Percentiles rank a stretch among this genome's conserved stretches.
phyloP scores from a whole-genome alignment of 2,113 vertebrate genomes.

The Mormyrus iriodes region DNA sequence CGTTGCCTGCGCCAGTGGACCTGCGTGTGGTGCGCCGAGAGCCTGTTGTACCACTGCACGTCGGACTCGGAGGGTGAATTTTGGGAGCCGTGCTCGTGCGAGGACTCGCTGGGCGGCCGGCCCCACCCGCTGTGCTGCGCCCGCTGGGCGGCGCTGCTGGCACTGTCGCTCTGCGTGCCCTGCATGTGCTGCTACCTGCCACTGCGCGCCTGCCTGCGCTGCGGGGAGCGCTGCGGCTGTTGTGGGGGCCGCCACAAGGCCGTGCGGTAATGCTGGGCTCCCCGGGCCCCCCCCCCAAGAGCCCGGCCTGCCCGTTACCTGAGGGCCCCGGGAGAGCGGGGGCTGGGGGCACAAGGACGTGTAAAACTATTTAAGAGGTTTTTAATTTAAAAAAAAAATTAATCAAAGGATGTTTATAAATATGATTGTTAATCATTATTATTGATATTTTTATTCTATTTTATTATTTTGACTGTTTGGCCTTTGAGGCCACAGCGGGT shows the following conservation, averaged over 20 bases:
- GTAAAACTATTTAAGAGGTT: conserved; percentile 60
- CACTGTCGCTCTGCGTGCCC: conserved; percentile 80
- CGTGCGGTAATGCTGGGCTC: conserved; percentile 70
- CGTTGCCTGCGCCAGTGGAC: conserved; percentile 80
- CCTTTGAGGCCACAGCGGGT: conserved; percentile 41
- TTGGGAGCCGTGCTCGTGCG: conserved; percentile 88
- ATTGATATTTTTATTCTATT: conserved; percentile 65
- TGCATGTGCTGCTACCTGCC: conserved; percentile 94
- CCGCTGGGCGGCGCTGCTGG: conserved; percentile 80
- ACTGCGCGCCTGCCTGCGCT: conserved; percentile 81
- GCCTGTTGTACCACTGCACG: conserved; percentile 90
- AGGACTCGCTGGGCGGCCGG: conserved; percentile 67
- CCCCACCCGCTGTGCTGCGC: conserved; percentile 77
- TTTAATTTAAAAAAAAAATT: conserved; percentile 48
- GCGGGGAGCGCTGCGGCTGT: conserved; percentile 81
- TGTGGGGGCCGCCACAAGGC: conserved; percentile 86
- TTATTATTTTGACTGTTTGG: conserved; percentile 54
- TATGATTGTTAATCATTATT: conserved; percentile 60
- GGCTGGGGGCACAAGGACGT: conserved; percentile 48
- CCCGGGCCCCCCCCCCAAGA: conserved; percentile 18
- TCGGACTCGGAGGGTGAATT: conserved; percentile 91
- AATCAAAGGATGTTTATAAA: conserved; percentile 59
- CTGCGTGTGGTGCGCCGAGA: conserved; percentile 90
- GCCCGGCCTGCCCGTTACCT: background rate
- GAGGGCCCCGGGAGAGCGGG: conserved; percentile 34